phyloP scores from a whole-genome alignment of 2,113 vertebrate species.

The Hirundichthys speculiger region DNA sequence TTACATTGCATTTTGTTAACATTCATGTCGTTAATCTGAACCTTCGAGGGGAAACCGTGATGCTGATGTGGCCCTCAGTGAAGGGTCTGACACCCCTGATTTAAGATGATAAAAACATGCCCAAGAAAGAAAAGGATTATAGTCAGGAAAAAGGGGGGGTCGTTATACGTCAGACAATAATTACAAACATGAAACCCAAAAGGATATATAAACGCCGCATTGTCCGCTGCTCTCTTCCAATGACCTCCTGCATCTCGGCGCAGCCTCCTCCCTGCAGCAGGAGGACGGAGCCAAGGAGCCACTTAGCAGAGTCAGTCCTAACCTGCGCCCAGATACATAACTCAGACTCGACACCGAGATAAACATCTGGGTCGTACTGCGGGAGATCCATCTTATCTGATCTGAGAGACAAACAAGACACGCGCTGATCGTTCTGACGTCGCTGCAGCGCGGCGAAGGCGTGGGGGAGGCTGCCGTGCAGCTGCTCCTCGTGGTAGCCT shows the following conservation, averaged over 20 bases:
- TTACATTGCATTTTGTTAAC: too few relatives aligned
- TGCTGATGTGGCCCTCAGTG: too few relatives aligned
- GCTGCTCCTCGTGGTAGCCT: slow-evolving; percentile 22
- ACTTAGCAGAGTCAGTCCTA: slow-evolving; percentile 53
- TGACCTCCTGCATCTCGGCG: slow-evolving; percentile 25
- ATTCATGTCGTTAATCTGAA: too few relatives aligned
- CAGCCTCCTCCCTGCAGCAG: slow-evolving; percentile 42
- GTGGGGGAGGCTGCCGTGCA: slow-evolving; percentile 1
- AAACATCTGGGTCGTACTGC: slow-evolving; percentile 64
- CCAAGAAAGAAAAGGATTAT: slow-evolving; percentile 11
- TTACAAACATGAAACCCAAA: slow-evolving; percentile 6
- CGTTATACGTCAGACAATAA: slow-evolving; percentile 10
- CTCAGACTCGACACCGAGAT: slow-evolving; percentile 50
- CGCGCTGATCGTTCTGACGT: slow-evolving; percentile 43
- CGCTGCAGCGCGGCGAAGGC: slow-evolving; percentile 2
- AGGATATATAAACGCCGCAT: background rate
- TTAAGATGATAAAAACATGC: background rate
- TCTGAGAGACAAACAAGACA: slow-evolving; percentile 45
- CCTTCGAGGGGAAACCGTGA: too few relatives aligned
- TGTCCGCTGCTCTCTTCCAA: background rate
- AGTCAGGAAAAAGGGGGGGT: background rate
- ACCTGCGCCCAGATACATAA: slow-evolving; percentile 50
- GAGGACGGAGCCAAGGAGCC: slow-evolving; percentile 43
- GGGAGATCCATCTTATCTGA: slow-evolving; percentile 60
- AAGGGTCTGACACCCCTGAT: too few relatives aligned